phyloP scores from a whole-genome alignment of 2,797 vertebrate species.

The Sebastes wilsoni region DNA sequence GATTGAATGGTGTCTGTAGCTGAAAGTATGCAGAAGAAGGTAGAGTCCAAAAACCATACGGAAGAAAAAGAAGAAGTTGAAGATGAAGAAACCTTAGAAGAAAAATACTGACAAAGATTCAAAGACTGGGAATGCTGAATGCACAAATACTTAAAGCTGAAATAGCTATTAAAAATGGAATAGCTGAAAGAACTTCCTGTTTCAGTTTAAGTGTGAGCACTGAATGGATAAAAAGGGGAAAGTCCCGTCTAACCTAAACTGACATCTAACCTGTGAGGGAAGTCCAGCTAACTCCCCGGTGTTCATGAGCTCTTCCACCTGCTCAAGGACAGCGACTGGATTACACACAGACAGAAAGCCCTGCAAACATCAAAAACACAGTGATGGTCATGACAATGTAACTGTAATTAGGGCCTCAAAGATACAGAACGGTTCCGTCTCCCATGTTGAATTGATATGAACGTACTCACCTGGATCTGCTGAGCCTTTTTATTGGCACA shows the following conservation, averaged over 20 bases:
- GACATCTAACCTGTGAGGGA: slow-evolving; percentile 85
- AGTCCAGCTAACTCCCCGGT: slow-evolving; percentile 88
- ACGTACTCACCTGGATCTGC: slow-evolving; percentile 87
- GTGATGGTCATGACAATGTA: neutral
- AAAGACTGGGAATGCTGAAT: no score
- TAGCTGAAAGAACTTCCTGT: neutral
- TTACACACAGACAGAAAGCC: slow-evolving; percentile 86
- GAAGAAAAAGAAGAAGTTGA: no score
- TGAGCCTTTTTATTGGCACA: slow-evolving; percentile 85
- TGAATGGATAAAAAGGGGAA: neutral
- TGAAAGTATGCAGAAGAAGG: neutral
- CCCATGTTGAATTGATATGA: neutral
- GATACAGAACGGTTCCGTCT: neutral
- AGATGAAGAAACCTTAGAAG: no score
- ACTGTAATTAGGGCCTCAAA: neutral
- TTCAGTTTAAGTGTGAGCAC: neutral
- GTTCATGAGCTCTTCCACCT: slow-evolving; percentile 88
- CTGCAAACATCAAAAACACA: slow-evolving; percentile 67
- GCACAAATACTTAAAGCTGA: no score
- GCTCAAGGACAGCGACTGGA: slow-evolving; percentile 83
- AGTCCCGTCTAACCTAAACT: neutral
- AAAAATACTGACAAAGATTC: no score
- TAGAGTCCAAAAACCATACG: no score
- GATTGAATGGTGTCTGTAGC: neutral
- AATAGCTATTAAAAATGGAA: neutral